These are phyloP conservation scores for Micromys minutus DNA, from an alignment of 2,113 vertebrate genomes.

Conservation along the genomic window DNA sequence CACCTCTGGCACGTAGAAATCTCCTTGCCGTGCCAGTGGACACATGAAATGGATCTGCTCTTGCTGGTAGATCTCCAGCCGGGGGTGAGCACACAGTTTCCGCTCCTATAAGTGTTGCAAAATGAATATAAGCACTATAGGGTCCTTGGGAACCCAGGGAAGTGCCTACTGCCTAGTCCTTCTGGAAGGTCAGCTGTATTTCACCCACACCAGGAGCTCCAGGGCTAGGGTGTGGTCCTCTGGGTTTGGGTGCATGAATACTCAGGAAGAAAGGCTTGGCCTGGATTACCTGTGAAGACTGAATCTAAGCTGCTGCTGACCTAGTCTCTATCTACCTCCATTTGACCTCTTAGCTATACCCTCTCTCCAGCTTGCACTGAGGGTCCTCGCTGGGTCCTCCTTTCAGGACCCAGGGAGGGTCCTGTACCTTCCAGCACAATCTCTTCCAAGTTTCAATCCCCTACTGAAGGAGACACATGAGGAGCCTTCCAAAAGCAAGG, in stretches of 20 bases:
- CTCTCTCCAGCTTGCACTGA: background rate
- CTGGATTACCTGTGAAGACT: background rate
- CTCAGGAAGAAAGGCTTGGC: background rate
- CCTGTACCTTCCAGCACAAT: background rate
- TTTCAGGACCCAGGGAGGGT: background rate
- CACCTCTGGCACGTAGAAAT: constrained; percentile 97
- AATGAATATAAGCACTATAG: background rate
- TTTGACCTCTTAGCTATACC: background rate
- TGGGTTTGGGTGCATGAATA: background rate
- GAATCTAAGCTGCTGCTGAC: background rate
- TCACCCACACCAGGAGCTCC: background rate
- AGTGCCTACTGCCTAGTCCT: background rate
- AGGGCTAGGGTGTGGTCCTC: background rate
- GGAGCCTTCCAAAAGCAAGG: background rate
- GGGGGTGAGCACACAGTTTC: constrained; percentile 93
- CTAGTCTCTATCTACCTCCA: too few relatives aligned
- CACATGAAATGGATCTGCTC: constrained; percentile 94
- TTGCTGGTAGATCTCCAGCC: constrained; percentile 92
- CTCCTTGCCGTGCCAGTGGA: constrained; percentile 93
- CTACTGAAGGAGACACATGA: background rate
- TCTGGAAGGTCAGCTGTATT: too few relatives aligned
- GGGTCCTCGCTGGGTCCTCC: background rate
- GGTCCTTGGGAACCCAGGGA: background rate
- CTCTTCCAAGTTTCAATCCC: background rate
- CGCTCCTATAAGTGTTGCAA: constrained; percentile 88